Percentiles rank a stretch among this genome's conserved stretches.
phyloP scores from a whole-genome alignment of 1,140 invertebrate genomes.

The Nasonia vitripennis region DNA sequence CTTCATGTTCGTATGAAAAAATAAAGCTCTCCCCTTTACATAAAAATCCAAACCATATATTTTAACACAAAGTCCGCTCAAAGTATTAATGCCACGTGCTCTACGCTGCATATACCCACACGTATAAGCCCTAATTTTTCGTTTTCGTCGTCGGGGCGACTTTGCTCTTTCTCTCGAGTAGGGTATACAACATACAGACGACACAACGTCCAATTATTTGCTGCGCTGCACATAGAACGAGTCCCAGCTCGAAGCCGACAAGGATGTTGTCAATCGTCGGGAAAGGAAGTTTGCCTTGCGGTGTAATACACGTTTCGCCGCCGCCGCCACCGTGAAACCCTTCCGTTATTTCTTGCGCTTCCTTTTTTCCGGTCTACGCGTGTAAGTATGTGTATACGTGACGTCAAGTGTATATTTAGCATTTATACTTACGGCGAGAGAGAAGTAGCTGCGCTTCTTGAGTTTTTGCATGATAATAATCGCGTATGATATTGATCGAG shows the following conservation, averaged over 20 bases:
- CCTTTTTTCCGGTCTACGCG: not conserved
- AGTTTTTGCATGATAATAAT: too few species aligned
- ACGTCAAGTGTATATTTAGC: not conserved
- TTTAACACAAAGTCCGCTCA: too few species aligned
- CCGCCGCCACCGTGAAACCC: not conserved
- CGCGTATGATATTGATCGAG: too few species aligned
- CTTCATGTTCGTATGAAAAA: too few species aligned
- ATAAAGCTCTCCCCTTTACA: too few species aligned
- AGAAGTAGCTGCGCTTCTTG: too few species aligned
- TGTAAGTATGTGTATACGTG: not conserved
- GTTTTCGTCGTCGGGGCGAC: not conserved
- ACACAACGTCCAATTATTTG: not conserved
- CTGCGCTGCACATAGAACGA: not conserved
- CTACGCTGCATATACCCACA: too few species aligned
- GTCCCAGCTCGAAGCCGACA: not conserved
- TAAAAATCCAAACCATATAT: too few species aligned
- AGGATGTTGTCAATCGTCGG: slow-evolving; percentile 23
- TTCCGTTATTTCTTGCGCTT: slow-evolving; percentile 19
- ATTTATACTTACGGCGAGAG: too few species aligned
- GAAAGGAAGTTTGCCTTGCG: slow-evolving; percentile 37
- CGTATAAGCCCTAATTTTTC: not conserved
- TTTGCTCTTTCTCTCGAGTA: not conserved
- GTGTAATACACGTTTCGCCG: not conserved
- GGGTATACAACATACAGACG: not conserved
- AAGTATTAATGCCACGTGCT: too few species aligned